Evolutionary conservation across 2,113 vertebrate species (phyloP).

Genomic region (Crotalus tigris): DNA sequence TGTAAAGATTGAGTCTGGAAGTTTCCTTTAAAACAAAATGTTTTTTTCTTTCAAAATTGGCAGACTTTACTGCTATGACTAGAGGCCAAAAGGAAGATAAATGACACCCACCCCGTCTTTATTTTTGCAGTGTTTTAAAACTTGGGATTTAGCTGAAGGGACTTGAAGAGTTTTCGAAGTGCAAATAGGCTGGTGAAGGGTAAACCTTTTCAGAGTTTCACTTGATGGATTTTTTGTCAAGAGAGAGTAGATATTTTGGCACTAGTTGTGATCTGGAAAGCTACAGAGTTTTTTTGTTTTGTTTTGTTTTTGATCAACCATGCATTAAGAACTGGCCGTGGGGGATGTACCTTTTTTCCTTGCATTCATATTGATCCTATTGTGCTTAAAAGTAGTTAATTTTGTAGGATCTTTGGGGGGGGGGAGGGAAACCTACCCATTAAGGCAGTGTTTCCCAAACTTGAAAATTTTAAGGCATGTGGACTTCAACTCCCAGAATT

Average conservation of each 20-base stretch:
- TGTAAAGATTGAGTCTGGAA: fast-evolving
- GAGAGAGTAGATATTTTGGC: conserved; percentile 74
- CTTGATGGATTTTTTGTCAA: conserved; percentile 76
- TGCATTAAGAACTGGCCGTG: conserved; percentile 76
- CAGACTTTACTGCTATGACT: conserved; percentile 71
- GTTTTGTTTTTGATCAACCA: conserved; percentile 81
- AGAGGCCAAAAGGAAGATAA: conserved; percentile 77
- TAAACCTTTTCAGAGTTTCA: conserved; percentile 77
- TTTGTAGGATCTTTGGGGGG: conserved; percentile 58
- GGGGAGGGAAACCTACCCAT: conserved; percentile 43
- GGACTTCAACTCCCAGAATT: too few relatives aligned
- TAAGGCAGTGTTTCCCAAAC: conserved; percentile 30
- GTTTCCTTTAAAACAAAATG: conserved; percentile 45
- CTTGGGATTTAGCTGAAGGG: conserved; percentile 75
- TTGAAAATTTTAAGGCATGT: too few relatives aligned
- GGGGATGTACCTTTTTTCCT: conserved; percentile 67
- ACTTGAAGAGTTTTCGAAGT: conserved; percentile 77
- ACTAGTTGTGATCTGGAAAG: conserved; percentile 81
- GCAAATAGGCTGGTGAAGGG: conserved; percentile 77
- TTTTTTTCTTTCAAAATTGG: conserved; percentile 36
- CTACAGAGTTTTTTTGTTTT: conserved; percentile 72
- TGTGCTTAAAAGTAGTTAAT: conserved; percentile 80
- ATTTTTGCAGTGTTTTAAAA: conserved; percentile 75
- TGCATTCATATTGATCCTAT: conserved; percentile 78
- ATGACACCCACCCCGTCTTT: conserved; percentile 71